A percentile compares a stretch with the other conserved stretches of the same genome.
phyloP scores from a whole-genome alignment of 2,888 invertebrate genomes.

The Caenorhabditis zanzibari region DNA sequence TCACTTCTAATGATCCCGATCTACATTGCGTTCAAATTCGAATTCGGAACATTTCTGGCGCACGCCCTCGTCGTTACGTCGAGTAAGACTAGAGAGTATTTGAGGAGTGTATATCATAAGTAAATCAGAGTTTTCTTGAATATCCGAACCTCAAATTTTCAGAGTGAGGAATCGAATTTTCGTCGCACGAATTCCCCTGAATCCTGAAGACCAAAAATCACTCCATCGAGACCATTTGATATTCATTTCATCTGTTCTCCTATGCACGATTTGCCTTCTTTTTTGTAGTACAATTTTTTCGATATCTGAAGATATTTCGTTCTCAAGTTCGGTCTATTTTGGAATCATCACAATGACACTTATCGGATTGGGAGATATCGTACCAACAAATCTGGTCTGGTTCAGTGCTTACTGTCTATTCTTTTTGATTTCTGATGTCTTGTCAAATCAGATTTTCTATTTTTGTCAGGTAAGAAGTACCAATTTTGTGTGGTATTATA shows the following conservation, averaged over 20 bases:
- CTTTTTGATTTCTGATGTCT: constrained; percentile 53
- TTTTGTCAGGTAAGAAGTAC: too few species aligned
- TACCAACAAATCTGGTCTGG: constrained; percentile 24
- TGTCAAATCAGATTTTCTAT: neutral
- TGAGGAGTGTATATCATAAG: neutral
- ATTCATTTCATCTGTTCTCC: constrained; percentile 33
- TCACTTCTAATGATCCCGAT: constrained; percentile 50
- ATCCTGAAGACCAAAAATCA: constrained; percentile 5
- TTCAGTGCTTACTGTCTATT: constrained; percentile 36
- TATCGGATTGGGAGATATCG: constrained; percentile 58
- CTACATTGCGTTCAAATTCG: constrained; percentile 62
- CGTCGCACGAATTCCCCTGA: neutral
- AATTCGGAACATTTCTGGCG: constrained; percentile 52
- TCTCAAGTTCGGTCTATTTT: constrained; percentile 47
- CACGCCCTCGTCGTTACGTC: constrained; percentile 9
- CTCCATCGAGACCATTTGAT: constrained; percentile 40
- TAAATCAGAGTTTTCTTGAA: neutral
- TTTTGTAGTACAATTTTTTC: constrained; percentile 44
- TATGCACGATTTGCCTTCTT: constrained; percentile 31
- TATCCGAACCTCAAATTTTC: neutral
- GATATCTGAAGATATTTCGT: constrained; percentile 21
- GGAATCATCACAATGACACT: constrained; percentile 53
- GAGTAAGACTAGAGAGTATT: neutral
- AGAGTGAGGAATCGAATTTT: neutral
- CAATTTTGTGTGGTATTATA: neutral